phyloP scores from a whole-genome alignment of 2,797 vertebrate species.

The Clarias fuscus region DNA sequence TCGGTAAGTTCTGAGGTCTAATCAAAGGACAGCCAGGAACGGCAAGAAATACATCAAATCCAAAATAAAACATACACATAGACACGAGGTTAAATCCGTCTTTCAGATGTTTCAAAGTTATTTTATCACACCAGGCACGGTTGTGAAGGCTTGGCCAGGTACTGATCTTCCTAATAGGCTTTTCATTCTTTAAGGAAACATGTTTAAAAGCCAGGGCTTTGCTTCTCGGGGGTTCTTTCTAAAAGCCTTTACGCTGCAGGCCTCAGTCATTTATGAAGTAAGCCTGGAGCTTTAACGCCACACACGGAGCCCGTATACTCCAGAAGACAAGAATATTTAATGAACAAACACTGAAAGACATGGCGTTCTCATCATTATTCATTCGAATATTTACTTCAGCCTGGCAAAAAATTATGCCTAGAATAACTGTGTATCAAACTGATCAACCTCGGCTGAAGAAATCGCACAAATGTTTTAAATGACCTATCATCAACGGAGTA shows the following conservation, averaged over 20 bases:
- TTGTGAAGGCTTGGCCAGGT: slow-evolving; percentile 55
- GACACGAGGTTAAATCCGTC: not conserved
- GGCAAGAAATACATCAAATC: not conserved
- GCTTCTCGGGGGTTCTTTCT: slow-evolving; percentile 50
- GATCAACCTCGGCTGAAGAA: not conserved
- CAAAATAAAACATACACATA: not conserved
- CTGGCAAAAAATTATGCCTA: not conserved
- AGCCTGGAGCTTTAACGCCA: slow-evolving; percentile 55
- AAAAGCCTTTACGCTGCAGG: slow-evolving; percentile 58
- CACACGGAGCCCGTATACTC: not conserved
- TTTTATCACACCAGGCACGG: not conserved
- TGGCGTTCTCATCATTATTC: slow-evolving; percentile 33
- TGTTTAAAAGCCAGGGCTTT: slow-evolving; percentile 58
- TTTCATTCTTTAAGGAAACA: slow-evolving; percentile 60
- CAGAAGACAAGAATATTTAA: not conserved
- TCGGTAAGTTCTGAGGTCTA: not conserved
- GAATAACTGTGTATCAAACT: not conserved
- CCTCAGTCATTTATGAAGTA: slow-evolving; percentile 65
- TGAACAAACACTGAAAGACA: not conserved
- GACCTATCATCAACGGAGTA: not conserved
- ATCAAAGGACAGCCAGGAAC: not conserved
- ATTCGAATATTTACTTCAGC: not conserved
- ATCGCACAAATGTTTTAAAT: not conserved
- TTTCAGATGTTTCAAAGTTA: slow-evolving; percentile 46
- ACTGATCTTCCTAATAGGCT: slow-evolving; percentile 59